Conservation (phyloP, 2,888 invertebrate species). For the Oxystoma pomonae region DNA sequence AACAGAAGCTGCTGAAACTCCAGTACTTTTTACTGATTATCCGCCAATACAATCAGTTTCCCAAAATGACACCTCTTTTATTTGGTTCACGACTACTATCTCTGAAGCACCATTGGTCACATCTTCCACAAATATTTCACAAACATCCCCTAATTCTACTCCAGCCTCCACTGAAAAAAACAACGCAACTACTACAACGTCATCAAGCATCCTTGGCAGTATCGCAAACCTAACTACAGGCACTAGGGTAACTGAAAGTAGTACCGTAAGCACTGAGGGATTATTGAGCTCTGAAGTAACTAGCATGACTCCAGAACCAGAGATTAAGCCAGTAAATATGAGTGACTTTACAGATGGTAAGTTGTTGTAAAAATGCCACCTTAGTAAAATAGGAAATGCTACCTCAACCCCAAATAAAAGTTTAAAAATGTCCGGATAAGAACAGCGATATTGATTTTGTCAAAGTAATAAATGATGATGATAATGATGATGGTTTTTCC, state of each 20-base stretch:
- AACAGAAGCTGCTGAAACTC: neutral
- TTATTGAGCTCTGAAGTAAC: neutral
- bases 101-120: neutral
- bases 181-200: constrained; percentile 5
- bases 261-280: constrained; percentile 1
- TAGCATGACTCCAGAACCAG: constrained; percentile 4
- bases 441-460: no score
- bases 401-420: no score
- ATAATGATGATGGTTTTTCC: no score
- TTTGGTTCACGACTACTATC: neutral
- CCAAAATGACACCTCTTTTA: neutral
- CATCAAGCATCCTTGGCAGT: neutral
- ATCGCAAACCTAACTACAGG: constrained; percentile 1
- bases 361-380: no score
- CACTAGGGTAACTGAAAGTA: constrained; percentile 3
- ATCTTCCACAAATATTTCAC: neutral
- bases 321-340: constrained; percentile 40
- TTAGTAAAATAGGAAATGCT: no score
- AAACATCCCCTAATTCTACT: neutral
- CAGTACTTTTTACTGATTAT: neutral
- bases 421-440: no score
- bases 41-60: neutral
- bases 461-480: no score
- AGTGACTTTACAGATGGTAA: constrained; percentile 46
- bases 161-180: constrained; percentile 1